Percentiles rank a stretch among this genome's conserved stretches.
Conservation (phyloP, 1,140 invertebrate species). For the Homarus americanus region DNA sequence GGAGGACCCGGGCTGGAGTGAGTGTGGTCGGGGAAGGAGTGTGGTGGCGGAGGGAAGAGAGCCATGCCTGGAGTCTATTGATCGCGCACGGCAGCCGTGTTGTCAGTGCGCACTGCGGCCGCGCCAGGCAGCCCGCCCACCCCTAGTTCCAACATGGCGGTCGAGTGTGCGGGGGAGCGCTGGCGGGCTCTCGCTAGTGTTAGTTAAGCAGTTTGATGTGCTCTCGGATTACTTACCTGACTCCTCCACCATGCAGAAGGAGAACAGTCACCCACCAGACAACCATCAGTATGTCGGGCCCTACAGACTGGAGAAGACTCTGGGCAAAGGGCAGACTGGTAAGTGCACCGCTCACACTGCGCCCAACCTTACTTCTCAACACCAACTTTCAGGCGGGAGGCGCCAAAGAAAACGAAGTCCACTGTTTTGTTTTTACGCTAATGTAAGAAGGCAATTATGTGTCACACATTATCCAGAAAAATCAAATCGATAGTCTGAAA, state of each 20-base stretch:
- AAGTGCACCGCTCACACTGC: constrained; percentile 75
- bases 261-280: constrained; percentile 77
- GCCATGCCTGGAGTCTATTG: constrained; percentile 52
- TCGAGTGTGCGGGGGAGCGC: constrained; percentile 62
- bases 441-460: constrained; percentile 29
- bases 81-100: constrained; percentile 58
- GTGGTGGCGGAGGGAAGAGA: constrained; percentile 34
- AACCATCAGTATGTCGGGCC: constrained; percentile 94
- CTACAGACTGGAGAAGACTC: constrained; percentile 98
- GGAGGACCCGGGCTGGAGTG: constrained; percentile 5
- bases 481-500: neutral
- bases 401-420: constrained; percentile 66
- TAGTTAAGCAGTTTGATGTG: constrained; percentile 71
- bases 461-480: neutral
- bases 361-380: constrained; percentile 38
- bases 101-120: constrained; percentile 63
- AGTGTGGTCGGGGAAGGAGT: constrained; percentile 33
- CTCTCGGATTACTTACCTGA: constrained; percentile 67
- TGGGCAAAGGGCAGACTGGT: constrained; percentile 99
- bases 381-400: constrained; percentile 62
- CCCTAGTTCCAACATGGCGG: constrained; percentile 74
- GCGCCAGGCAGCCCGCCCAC: constrained; percentile 67
- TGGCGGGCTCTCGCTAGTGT: constrained; percentile 67
- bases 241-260: constrained; percentile 76
- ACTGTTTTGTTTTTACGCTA: constrained; percentile 33